phyloP scores from a whole-genome alignment of 2,888 invertebrate genomes.

The Limenitis camilla region DNA sequence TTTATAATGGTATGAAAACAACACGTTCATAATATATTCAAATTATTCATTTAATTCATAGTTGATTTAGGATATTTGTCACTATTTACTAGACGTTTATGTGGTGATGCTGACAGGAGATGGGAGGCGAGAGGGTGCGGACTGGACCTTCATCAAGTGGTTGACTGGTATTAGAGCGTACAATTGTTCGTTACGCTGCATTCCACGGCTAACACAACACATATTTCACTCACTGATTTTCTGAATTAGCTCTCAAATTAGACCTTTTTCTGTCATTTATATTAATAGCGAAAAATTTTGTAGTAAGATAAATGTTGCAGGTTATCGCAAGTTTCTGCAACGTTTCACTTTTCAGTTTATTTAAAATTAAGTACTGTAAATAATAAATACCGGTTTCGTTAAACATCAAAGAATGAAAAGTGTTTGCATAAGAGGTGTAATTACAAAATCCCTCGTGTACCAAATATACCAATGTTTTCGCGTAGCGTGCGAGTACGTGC shows the following conservation, averaged over 20 bases:
- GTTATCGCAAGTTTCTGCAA: not conserved
- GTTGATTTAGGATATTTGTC: constrained; percentile 20
- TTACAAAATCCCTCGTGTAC: constrained; percentile 66
- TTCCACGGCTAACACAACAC: constrained; percentile 58
- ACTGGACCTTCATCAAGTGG: constrained; percentile 69
- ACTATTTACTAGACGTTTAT: constrained; percentile 24
- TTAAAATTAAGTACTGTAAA: constrained; percentile 38
- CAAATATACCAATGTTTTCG: constrained; percentile 61
- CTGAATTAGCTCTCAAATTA: constrained; percentile 47
- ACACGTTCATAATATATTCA: not conserved
- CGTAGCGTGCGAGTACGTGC: constrained; percentile 62
- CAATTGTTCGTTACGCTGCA: constrained; percentile 65
- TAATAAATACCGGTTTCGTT: constrained; percentile 38
- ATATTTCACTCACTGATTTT: constrained; percentile 65
- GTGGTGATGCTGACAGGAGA: constrained; percentile 38
- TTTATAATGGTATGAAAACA: not conserved
- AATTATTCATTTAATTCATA: constrained; percentile 19
- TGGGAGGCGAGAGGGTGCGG: constrained; percentile 33
- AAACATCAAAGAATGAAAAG: constrained; percentile 46
- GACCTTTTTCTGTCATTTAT: not conserved
- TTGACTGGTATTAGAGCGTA: constrained; percentile 71
- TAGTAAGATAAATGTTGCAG: not conserved
- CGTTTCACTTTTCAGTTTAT: not conserved
- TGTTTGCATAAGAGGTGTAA: constrained; percentile 64
- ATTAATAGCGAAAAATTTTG: not conserved